Evolutionary conservation across 2,113 vertebrate genomes (phyloP), one percentile per base, ranked within the genome.

Genomic region (Psophia crepitans): DNA sequence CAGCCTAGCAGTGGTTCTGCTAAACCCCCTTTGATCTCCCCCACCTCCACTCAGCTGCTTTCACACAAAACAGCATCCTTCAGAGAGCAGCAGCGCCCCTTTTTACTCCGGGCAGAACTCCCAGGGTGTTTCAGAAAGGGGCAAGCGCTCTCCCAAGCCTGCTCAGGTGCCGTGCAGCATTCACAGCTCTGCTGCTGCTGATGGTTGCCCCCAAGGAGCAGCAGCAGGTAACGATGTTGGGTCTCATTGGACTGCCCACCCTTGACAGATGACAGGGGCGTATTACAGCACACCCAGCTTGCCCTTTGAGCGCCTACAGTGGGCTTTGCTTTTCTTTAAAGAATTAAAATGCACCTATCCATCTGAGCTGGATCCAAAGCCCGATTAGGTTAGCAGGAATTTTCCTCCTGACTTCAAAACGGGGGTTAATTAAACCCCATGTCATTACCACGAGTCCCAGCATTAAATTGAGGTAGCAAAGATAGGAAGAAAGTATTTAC

Each of bases 21-120:
- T 3, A 1, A 24, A 88, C 9, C 5, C 5, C 1, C n/a, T 20
- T n/a, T 0, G 0, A 1, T 11, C 37, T 11, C 22, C 22, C 75
- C 28, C 3, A 2, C 17, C 44, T 71, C 53, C 1, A 1, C 43
- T 51, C 65, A 33, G 33, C 64, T 3, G 5, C 39, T 82, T 41
- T 56, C 78, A 68, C 6, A 1, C 57, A 37, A 58, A 69, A 51
- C 4, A 5, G 33, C 79, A 41, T 30, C 81, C 75, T 76, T 41
- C 4, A 14, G 48, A 49, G 79, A 57, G 81, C 68, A 81, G 51
- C 92, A 51, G 86, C 8, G 1, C 61, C 57, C 24, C 7, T 22
- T 56, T 79, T 51, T 21, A 35, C 68, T 39, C 19, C 80, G 44
- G 76, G 35, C n/a, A 85, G 46, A 43, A 15, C 14, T 60, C 61